Conservation (phyloP, 2,113 vertebrate species). For the Halichoerus grypus region DNA sequence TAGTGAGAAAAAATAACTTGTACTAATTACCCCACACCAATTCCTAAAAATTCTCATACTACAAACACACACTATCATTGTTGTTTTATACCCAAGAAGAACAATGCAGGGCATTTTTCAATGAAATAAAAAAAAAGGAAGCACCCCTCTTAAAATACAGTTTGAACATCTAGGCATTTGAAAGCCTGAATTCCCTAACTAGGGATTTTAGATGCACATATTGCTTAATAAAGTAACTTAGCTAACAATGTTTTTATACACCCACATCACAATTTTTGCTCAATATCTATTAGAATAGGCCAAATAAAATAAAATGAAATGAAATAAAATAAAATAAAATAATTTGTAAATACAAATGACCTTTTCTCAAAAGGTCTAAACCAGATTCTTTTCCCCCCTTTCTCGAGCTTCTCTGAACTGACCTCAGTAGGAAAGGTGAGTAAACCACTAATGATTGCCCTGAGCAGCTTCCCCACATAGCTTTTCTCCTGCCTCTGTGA, state of each 20-base stretch:
- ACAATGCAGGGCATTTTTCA: background rate
- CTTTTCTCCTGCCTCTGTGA: background rate
- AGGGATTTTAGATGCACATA: background rate
- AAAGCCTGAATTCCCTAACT: background rate
- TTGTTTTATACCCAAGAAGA: background rate
- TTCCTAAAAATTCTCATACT: background rate
- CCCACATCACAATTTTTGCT: background rate
- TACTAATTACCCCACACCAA: background rate
- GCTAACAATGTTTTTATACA: background rate
- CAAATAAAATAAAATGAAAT: background rate
- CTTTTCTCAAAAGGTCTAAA: background rate
- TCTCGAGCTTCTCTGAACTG: background rate
- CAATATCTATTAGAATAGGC: background rate
- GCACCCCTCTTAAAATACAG: background rate
- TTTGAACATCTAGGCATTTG: background rate
- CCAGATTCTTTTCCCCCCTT: background rate
- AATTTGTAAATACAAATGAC: background rate
- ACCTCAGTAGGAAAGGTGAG: background rate
- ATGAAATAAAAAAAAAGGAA: conserved; percentile 31
- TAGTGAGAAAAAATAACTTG: background rate
- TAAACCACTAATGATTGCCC: background rate
- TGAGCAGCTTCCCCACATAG: background rate
- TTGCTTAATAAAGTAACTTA: background rate
- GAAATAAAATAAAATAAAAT: background rate
- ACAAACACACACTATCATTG: background rate